Evolutionary conservation across 2,888 invertebrate species (phyloP).

Genomic region (Incurvaria masculella): DNA sequence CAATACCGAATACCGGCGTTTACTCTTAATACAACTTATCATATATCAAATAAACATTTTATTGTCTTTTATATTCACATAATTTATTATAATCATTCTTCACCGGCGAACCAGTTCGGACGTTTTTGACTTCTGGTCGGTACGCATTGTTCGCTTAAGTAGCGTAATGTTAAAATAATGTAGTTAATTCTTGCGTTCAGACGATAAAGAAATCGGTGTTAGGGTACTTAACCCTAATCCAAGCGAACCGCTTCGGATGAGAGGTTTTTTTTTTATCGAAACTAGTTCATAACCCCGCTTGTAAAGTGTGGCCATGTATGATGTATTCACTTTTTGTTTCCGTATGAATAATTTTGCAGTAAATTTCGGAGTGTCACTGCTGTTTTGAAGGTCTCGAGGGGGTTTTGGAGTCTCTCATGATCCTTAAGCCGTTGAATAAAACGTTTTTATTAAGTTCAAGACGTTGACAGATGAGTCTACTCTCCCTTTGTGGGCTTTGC

Average conservation of each 20-base stretch:
- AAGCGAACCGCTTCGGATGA: constrained; percentile 12
- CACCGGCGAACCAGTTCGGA: neutral
- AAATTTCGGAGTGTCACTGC: constrained; percentile 2
- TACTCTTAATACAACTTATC: neutral
- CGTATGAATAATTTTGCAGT: constrained; percentile 15
- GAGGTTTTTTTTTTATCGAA: constrained; percentile 3
- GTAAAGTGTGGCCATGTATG: neutral
- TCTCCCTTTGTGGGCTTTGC: neutral
- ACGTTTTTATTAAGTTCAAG: neutral
- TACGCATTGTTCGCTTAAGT: constrained; percentile 6
- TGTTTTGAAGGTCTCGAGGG: constrained; percentile 6
- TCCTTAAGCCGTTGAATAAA: neutral
- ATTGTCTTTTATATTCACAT: neutral
- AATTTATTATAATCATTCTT: neutral
- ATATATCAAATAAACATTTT: neutral
- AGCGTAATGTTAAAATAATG: constrained; percentile 31
- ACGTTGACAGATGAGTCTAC: neutral
- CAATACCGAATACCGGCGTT: neutral
- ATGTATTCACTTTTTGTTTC: constrained; percentile 5
- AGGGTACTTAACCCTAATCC: constrained; percentile 19
- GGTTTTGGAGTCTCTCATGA: constrained; percentile 3
- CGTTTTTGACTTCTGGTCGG: constrained; percentile 7
- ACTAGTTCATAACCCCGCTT: neutral
- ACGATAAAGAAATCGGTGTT: constrained; percentile 17
- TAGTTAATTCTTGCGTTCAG: constrained; percentile 19